Evolutionary conservation across 2,888 invertebrate species (phyloP), one percentile per base, ranked within the genome.

Genomic region (Meloe dianella): DNA sequence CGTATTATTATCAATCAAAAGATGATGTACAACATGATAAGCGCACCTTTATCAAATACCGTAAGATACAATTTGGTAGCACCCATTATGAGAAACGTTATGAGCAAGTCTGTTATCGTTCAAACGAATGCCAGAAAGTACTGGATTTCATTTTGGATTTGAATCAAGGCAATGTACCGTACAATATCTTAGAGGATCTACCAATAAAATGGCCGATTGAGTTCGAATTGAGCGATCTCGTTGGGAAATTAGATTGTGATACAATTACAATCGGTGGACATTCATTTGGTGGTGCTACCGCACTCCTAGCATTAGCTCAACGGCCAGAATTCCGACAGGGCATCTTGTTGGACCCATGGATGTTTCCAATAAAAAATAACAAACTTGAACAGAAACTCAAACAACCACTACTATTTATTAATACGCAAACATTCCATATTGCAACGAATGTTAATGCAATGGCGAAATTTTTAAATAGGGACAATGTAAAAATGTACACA

Each of bases 281-380:
- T 79, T 90, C 90, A 0, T 90, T 91, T 81, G 91, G 91, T 8
- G 90, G 87, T 2, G 87, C 89, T 6, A 88, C 90, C 0, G 85
- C 87, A 10, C 77, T 91, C 2, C 82, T 87, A 29, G 84, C 89
- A 0, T 78, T 89, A 29, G 84, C 87, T 0, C 81, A 83, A 63
- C 87, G 89, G 67, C 77, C 79, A 29, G 82, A 89, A 71, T 85
- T 89, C 71, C 86, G 87, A 69, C 79, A 82, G 65, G 87, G 86
- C 12, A 81, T 89, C 12, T 83, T 87, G 30, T 73, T 89, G 54
- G 89, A 89, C 79, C 86, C 88, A 0, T 89, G 89, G 89, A 87
- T 89, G 87, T 88, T 86, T 76, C 87, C 89, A 0, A 79, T 89
- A 32, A 86, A 86, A 78, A 82, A 84, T 61, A 83, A 84, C 32